A percentile compares a stretch with the other conserved stretches of the same genome.
Evolutionary conservation across 1,140 invertebrate species (phyloP).

Genomic region (Nebria ingens): DNA sequence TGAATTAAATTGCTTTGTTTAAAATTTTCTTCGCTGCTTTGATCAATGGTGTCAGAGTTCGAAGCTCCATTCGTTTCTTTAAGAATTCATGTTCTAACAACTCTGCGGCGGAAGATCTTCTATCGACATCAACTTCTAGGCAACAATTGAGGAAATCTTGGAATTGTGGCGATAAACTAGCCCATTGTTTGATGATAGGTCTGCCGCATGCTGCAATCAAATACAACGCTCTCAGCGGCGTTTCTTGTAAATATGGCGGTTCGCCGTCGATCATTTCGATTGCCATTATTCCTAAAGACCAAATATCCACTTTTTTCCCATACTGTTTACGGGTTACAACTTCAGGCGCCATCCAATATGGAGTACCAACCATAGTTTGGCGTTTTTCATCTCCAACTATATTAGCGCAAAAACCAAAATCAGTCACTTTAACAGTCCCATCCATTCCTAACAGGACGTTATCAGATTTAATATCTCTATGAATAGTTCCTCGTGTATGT

Average conservation of each 20-base stretch:
- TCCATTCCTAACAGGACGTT: conserved; percentile 95
- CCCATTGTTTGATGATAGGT: conserved; percentile 79
- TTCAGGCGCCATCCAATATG: conserved; percentile 84
- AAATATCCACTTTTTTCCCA: conserved; percentile 90
- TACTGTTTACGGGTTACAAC: conserved; percentile 79
- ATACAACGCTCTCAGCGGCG: conserved; percentile 87
- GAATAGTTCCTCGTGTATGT: conserved; percentile 83
- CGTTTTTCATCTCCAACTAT: conserved; percentile 86
- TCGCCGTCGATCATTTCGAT: conserved; percentile 99
- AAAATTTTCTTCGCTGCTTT: conserved; percentile 70
- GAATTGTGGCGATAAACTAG: conserved; percentile 62
- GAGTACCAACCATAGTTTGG: conserved; percentile 92
- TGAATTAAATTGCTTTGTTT: too few species aligned
- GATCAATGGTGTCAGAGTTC: conserved; percentile 80
- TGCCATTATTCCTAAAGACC: conserved; percentile 95
- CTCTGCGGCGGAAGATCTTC: conserved; percentile 73
- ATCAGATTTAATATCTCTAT: conserved; percentile 92
- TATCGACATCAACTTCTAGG: conserved; percentile 85
- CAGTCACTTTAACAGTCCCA: conserved; percentile 92
- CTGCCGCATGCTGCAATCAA: conserved; percentile 92
- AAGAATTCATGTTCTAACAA: conserved; percentile 85
- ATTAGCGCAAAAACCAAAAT: conserved; percentile 95
- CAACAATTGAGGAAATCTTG: conserved; percentile 84
- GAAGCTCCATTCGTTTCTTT: conserved; percentile 70
- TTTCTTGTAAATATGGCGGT: conserved; percentile 91